These are phyloP conservation scores for Sarcophaga caerulescens DNA, from an alignment of 2,888 invertebrate species.

Conservation along the genomic window DNA sequence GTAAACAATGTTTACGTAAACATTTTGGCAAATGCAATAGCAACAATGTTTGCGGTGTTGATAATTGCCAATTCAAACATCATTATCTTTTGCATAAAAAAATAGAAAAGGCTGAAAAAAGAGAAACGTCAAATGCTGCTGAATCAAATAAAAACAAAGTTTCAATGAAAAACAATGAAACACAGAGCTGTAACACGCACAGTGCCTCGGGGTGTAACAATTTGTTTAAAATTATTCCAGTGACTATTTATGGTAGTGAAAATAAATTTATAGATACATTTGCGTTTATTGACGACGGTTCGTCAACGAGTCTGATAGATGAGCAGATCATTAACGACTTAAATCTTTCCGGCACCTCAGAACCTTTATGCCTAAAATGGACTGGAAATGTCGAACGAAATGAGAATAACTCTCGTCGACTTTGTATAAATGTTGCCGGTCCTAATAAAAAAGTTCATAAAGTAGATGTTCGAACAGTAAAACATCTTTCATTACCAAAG, in stretches of 20 bases:
- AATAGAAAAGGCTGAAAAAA: too few species aligned
- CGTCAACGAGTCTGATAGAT: too few species aligned
- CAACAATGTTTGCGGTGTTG: slow-evolving; percentile 11
- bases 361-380: too few species aligned
- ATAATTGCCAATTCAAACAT: slow-evolving; percentile 26
- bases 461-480: slow-evolving; percentile 41
- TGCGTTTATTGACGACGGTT: neutral
- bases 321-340: neutral
- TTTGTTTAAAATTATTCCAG: slow-evolving; percentile 30
- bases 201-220: neutral
- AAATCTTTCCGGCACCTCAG: slow-evolving; percentile 13
- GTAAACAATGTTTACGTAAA: slow-evolving; percentile 21
- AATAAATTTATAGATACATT: slow-evolving; percentile 26
- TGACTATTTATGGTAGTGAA: slow-evolving; percentile 4
- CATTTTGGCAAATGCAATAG: slow-evolving; percentile 7
- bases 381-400: too few species aligned
- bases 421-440: too few species aligned
- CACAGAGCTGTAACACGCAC: slow-evolving; percentile 9
- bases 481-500: slow-evolving; percentile 32
- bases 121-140: neutral
- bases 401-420: too few species aligned
- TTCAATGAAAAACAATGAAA: slow-evolving; percentile 21
- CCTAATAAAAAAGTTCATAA: slow-evolving; percentile 13
- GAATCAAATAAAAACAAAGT: slow-evolving; percentile 16
- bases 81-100: slow-evolving; percentile 14